A percentile compares a stretch with the other conserved stretches of the same genome.
Evolutionary conservation across 2,113 vertebrate species (phyloP).

Genomic region (Chitala chitala): DNA sequence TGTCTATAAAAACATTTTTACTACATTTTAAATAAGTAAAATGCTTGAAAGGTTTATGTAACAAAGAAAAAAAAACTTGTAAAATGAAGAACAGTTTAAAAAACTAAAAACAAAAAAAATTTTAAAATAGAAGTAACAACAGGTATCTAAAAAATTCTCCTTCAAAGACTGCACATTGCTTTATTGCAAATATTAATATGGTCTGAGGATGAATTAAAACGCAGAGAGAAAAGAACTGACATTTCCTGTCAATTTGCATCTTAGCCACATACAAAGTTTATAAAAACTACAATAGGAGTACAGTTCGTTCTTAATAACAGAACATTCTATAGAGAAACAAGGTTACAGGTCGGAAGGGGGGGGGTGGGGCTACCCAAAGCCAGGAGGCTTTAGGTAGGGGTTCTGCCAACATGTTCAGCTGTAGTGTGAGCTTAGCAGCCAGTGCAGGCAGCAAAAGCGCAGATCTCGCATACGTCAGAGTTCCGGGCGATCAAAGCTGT

Average conservation of each 20-base stretch:
- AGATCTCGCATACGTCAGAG: slow-evolving; percentile 70
- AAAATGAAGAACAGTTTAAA: not conserved
- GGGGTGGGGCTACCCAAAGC: too few species aligned
- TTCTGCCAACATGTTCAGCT: not conserved
- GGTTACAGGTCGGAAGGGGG: not conserved
- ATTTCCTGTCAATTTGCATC: not conserved
- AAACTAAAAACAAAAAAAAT: slow-evolving; percentile 20
- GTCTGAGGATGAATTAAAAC: not conserved
- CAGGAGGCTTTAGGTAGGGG: too few species aligned
- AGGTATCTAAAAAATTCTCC: slow-evolving; percentile 26
- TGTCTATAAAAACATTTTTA: slow-evolving; percentile 35
- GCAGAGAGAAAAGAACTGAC: not conserved
- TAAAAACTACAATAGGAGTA: not conserved
- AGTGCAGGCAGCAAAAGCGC: slow-evolving; percentile 73
- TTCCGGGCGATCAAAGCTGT: slow-evolving; percentile 43
- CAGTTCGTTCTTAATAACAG: not conserved
- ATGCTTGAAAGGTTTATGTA: slow-evolving; percentile 45
- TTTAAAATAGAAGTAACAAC: slow-evolving; percentile 52
- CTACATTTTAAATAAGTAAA: slow-evolving; percentile 44
- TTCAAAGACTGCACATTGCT: not conserved
- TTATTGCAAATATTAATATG: not conserved
- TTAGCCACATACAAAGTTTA: not conserved
- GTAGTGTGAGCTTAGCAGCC: slow-evolving; percentile 60
- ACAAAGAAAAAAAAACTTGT: slow-evolving; percentile 40
- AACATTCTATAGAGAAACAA: not conserved